A percentile compares a stretch with the other conserved stretches of the same genome.
These are phyloP conservation scores for Pseudomyrmex gracilis DNA, from an alignment of 1,140 invertebrate species.

Conservation along the genomic window DNA sequence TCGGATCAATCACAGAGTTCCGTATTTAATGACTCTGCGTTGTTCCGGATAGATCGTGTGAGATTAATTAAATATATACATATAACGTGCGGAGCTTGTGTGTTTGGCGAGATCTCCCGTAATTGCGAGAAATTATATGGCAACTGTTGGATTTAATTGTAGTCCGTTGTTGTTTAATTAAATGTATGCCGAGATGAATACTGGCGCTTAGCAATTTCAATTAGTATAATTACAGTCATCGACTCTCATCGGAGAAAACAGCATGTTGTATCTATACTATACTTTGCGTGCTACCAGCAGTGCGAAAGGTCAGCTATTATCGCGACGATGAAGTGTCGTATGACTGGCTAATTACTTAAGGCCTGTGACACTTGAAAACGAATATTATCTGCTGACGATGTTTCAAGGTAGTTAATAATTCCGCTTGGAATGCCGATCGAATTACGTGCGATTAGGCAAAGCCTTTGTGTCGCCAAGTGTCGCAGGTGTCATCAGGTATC, in stretches of 20 bases:
- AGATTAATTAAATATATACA: slow-evolving; percentile 26
- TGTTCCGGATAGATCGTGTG: background rate
- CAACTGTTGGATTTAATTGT: background rate
- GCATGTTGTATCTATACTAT: background rate
- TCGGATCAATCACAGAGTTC: background rate
- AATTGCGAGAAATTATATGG: slow-evolving; percentile 12
- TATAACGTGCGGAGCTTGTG: background rate
- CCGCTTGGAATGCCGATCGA: slow-evolving; percentile 40
- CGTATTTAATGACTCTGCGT: slow-evolving; percentile 9
- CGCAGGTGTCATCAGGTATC: slow-evolving; percentile 24
- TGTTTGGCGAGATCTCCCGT: background rate
- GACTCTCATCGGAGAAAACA: background rate
- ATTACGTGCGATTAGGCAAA: slow-evolving; percentile 64
- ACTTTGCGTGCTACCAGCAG: slow-evolving; percentile 1
- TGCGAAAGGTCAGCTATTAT: slow-evolving; percentile 14
- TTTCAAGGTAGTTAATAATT: background rate
- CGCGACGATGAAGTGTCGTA: slow-evolving; percentile 9
- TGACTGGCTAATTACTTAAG: slow-evolving; percentile 28
- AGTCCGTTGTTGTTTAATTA: background rate
- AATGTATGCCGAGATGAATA: background rate
- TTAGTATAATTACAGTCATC: background rate
- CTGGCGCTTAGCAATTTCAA: background rate
- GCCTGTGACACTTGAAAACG: slow-evolving; percentile 28
- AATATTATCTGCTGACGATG: slow-evolving; percentile 51
- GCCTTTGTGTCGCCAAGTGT: slow-evolving; percentile 47